Conservation (phyloP, 2,888 invertebrate genomes). For the Troilus luridus region DNA sequence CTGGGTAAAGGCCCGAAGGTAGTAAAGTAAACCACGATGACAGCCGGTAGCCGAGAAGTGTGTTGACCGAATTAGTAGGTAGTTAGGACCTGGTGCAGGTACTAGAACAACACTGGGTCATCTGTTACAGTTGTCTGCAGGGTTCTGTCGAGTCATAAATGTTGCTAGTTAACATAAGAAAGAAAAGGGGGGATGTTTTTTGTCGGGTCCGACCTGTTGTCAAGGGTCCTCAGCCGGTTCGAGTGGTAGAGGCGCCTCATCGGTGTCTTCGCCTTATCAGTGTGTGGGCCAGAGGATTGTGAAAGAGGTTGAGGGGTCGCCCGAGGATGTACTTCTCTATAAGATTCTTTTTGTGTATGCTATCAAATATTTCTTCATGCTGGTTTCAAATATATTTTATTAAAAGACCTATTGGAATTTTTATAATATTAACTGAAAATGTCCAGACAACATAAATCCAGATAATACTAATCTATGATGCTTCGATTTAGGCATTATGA, state of each 20-base stretch:
- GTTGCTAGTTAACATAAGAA: slow-evolving; percentile 57
- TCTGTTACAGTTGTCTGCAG: background rate
- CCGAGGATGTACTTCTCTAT: background rate
- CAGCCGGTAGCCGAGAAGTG: slow-evolving; percentile 34
- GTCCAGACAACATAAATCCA: too few relatives aligned
- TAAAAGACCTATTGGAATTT: too few relatives aligned
- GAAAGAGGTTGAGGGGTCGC: background rate
- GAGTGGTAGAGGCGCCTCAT: slow-evolving; percentile 1
- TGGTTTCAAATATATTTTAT: too few relatives aligned
- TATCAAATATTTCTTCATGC: too few relatives aligned
- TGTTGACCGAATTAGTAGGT: slow-evolving; percentile 37
- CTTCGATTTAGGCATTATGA: too few relatives aligned
- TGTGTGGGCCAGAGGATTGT: background rate
- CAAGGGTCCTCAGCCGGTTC: slow-evolving; percentile 22
- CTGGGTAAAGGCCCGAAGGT: background rate
- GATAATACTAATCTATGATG: too few relatives aligned
- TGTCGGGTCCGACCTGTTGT: slow-evolving; percentile 37
- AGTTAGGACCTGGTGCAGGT: slow-evolving; percentile 15
- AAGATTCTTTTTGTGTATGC: background rate
- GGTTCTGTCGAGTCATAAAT: slow-evolving; percentile 51
- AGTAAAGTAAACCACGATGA: slow-evolving; percentile 13
- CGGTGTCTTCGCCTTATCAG: background rate
- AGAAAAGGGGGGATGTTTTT: slow-evolving; percentile 19
- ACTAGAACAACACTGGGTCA: slow-evolving; percentile 27
- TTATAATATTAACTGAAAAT: too few relatives aligned